Evolutionary conservation across 2,888 invertebrate genomes (phyloP).

Genomic region (Noctua pronuba): DNA sequence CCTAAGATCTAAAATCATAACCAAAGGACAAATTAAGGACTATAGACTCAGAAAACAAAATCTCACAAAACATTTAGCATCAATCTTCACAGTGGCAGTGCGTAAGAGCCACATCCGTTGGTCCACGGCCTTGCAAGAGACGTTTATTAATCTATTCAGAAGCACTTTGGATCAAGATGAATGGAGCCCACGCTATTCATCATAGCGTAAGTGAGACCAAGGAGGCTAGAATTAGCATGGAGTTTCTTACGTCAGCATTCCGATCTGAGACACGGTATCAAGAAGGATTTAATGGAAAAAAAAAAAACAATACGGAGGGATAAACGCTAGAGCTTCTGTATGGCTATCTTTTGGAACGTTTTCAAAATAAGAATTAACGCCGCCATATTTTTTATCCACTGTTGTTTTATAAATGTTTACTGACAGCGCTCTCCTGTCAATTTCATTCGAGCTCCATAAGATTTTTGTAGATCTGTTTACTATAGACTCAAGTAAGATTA

Average conservation of each 20-base stretch:
- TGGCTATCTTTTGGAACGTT: not conserved
- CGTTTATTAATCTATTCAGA: conserved; percentile 57
- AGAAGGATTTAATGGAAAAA: not conserved
- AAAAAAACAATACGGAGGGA: not conserved
- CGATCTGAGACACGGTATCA: not conserved
- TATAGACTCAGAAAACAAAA: not conserved
- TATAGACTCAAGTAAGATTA: not conserved
- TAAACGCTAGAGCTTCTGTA: not conserved
- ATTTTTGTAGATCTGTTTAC: not conserved
- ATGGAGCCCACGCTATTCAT: conserved; percentile 54
- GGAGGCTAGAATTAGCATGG: conserved; percentile 47
- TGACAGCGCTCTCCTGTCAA: not conserved
- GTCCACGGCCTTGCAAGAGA: conserved; percentile 47
- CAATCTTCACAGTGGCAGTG: conserved; percentile 31
- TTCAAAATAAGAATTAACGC: conserved; percentile 1
- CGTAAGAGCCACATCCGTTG: conserved; percentile 51
- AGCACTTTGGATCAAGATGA: conserved; percentile 53
- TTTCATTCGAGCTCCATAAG: not conserved
- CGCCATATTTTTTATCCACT: not conserved
- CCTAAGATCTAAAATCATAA: not conserved
- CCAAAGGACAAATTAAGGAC: not conserved
- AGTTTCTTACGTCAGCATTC: conserved; percentile 34
- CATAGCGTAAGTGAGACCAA: conserved; percentile 32
- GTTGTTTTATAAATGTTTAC: not conserved
- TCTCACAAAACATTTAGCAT: conserved; percentile 29